Evolutionary conservation across 2,888 invertebrate genomes (phyloP), one percentile per base, ranked within the genome.

Genomic region (Cheilosia variabilis): DNA sequence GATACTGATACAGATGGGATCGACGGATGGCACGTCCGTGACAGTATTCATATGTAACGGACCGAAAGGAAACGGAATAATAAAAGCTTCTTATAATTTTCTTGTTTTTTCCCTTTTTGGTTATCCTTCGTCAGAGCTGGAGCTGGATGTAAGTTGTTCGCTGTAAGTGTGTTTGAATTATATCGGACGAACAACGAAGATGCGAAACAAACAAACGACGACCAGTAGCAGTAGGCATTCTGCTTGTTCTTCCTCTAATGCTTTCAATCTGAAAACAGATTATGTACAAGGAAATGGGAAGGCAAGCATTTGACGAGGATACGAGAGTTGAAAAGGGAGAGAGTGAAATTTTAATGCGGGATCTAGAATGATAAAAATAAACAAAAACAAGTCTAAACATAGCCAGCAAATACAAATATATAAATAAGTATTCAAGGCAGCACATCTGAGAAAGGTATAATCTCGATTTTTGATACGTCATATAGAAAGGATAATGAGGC

Each of bases 221-320:
- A 52, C n/a, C n/a, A 13, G 10, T 31, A 55, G 9, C 31, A 31
- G 31, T 7, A 1, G 6, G 9, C 1, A 31, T 5, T 31, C 34
- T 2, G 17, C 10, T 31, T 6, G 31, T 31, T 10, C n/a, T 17
- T 17, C 43, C 53, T 58, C 27, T 10, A 50, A 66, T 58, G 57
- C 50, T 50, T 75, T 65, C 58, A 65, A 75, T 75, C 75, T 57
- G 27, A 27, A 66, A 75, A 75, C 57, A 75, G 65, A 75, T 75
- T 58, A 37, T 4, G 10, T 4, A 75, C 19, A 58, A 66, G 75
- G 65, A 75, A 75, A 66, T 66, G 65, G 41, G 22, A 65, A 41
- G 65, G 50, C 41, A 31, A 37, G 63, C 24, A 66, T 53, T 62
- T 45, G 65, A 58, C 19, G 37, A 47, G 65, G 65, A 66, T 58